Conservation (phyloP, 2,797 vertebrate species). For the Fistularia commersonii region DNA sequence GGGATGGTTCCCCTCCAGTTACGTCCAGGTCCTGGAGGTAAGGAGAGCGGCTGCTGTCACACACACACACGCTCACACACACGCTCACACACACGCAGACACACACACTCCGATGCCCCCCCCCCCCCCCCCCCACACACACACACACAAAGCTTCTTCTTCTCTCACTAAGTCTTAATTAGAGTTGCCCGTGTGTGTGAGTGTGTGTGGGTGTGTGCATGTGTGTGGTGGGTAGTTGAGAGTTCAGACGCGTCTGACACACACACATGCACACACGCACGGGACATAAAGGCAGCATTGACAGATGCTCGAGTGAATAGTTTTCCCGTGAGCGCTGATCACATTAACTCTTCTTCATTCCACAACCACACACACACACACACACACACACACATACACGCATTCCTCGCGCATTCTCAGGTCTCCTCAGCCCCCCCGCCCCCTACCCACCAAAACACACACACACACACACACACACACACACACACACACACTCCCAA, state of each 20-base stretch:
- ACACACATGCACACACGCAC: background rate
- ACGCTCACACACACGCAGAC: background rate
- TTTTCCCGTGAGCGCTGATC: slow-evolving; percentile 38
- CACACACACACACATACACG: slow-evolving; percentile 35
- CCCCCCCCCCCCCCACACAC: no score
- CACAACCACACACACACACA: slow-evolving; percentile 2
- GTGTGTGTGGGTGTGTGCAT: no score
- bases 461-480: background rate
- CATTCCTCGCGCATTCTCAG: slow-evolving; percentile 62
- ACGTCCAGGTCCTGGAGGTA: slow-evolving; percentile 94
- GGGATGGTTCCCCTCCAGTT: slow-evolving; percentile 96
- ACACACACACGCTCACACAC: no score
- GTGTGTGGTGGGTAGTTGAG: no score
- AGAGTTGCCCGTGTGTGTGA: no score
- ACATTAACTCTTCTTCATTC: slow-evolving; percentile 62
- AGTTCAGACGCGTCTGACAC: no score
- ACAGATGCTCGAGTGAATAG: slow-evolving; percentile 31
- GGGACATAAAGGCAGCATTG: slow-evolving; percentile 24
- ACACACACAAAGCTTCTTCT: no score
- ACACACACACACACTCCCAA: background rate
- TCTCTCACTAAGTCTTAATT: no score
- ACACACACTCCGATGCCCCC: no score
- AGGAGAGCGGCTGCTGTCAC: slow-evolving; percentile 25
- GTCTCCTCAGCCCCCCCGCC: slow-evolving; percentile 37
- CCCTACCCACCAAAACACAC: background rate